These are phyloP conservation scores for Mormoops blainvillei DNA, from an alignment of 2,113 vertebrate genomes.

Conservation along the genomic window DNA sequence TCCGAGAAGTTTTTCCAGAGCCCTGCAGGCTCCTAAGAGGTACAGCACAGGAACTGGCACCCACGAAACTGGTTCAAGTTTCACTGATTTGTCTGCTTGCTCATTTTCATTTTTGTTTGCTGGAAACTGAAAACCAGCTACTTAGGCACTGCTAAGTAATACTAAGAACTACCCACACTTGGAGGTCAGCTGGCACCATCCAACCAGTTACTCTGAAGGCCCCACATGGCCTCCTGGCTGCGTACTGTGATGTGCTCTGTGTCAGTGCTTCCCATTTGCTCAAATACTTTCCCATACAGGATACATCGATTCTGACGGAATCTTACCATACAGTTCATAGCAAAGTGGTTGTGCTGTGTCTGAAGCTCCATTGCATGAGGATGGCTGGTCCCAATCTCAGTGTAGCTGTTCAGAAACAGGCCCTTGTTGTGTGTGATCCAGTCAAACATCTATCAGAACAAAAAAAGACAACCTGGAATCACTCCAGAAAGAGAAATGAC, in stretches of 20 bases:
- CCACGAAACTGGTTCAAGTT: neutral
- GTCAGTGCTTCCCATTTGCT: neutral
- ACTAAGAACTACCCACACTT: neutral
- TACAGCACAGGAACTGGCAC: rapidly evolving
- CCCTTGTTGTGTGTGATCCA: constrained; percentile 99
- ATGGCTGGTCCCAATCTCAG: constrained; percentile 95
- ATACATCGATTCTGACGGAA: rapidly evolving
- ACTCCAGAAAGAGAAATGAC: neutral
- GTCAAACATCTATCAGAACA: constrained; percentile 92
- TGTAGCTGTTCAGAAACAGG: constrained; percentile 97
- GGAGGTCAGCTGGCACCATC: neutral
- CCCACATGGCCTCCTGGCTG: neutral
- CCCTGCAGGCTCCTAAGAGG: neutral
- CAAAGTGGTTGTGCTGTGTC: constrained; percentile 98
- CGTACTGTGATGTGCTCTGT: rapidly evolving
- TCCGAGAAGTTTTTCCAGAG: neutral
- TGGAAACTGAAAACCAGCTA: neutral
- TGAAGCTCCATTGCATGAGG: constrained; percentile 95
- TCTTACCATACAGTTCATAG: constrained; percentile 99
- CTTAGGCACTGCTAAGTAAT: too few species aligned
- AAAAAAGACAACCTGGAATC: constrained; percentile 38
- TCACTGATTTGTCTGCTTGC: neutral
- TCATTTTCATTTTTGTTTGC: neutral
- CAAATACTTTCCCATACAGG: rapidly evolving
- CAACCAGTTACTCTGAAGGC: neutral